Percentiles rank a stretch among this genome's conserved stretches.
These are phyloP conservation scores for Oligia latruncula DNA, from an alignment of 2,888 invertebrate species.

Conservation along the genomic window DNA sequence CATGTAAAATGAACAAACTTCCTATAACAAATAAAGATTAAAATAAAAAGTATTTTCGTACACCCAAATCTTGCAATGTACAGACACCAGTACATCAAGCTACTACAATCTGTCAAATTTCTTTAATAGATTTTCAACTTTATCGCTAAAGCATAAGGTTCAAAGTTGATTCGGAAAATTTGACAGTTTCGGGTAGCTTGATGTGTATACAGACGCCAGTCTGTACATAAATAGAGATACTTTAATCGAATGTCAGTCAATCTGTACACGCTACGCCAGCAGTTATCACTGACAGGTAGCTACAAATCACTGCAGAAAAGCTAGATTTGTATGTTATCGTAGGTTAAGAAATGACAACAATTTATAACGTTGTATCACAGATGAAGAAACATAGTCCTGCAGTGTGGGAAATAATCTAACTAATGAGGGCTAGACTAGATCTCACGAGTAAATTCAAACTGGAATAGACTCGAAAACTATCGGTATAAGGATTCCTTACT, in stretches of 20 bases:
- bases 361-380: conserved; percentile 41
- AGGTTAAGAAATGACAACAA: conserved; percentile 42
- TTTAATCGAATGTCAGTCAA: conserved; percentile 64
- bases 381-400: conserved; percentile 31
- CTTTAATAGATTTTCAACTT: too few relatives aligned
- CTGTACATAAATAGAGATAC: conserved; percentile 41
- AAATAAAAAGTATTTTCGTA: conserved; percentile 7
- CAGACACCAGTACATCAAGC: too few relatives aligned
- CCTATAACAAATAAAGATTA: not conserved
- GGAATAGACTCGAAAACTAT: not conserved
- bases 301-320: conserved; percentile 44
- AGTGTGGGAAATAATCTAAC: conserved; percentile 24
- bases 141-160: too few relatives aligned
- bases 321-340: conserved; percentile 53
- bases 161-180: too few relatives aligned
- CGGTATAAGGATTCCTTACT: too few relatives aligned
- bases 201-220: too few relatives aligned
- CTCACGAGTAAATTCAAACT: not conserved
- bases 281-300: conserved; percentile 51
- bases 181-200: too few relatives aligned
- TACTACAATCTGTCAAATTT: too few relatives aligned
- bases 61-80: conserved; percentile 30
- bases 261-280: conserved; percentile 33
- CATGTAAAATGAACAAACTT: not conserved
- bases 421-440: conserved; percentile 16